Conservation (phyloP, 1,140 invertebrate genomes). For the Meloidogyne exigua region DNA sequence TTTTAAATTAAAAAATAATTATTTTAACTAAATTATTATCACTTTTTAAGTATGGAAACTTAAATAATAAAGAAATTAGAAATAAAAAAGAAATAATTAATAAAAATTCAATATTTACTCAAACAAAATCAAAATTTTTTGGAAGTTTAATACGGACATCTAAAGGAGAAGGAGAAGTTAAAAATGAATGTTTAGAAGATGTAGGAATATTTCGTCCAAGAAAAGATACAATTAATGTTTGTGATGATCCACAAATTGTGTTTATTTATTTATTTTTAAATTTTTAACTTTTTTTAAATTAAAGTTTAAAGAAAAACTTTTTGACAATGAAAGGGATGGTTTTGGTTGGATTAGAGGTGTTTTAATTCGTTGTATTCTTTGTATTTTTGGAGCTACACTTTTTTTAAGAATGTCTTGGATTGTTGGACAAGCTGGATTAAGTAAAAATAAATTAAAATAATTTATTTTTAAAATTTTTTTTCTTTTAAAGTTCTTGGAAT, state of each 20-base stretch:
- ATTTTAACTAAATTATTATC: neutral
- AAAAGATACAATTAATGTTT: neutral
- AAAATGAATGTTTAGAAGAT: neutral
- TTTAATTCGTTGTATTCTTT: constrained; percentile 73
- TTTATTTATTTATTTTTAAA: neutral
- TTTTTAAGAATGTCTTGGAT: constrained; percentile 71
- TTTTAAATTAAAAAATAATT: neutral
- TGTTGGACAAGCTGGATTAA: constrained; percentile 72
- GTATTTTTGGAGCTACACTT: constrained; percentile 72
- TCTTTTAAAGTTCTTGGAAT: constrained; percentile 33
- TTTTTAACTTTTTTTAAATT: neutral
- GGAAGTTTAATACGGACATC: neutral
- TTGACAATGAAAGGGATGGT: constrained; percentile 30
- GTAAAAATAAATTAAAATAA: constrained; percentile 62
- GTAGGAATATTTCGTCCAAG: neutral
- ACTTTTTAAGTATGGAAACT: neutral
- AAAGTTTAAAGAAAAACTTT: neutral
- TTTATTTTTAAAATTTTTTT: neutral
- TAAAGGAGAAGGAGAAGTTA: neutral
- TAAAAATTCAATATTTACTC: neutral
- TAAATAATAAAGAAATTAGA: neutral
- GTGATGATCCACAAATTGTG: neutral
- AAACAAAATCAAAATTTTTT: constrained; percentile 13
- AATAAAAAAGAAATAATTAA: neutral
- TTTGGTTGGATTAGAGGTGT: constrained; percentile 58